Percentiles rank a stretch among this genome's conserved stretches.
Evolutionary conservation across 2,888 invertebrate species (phyloP).

Genomic region (Theodoxus fluviatilis): DNA sequence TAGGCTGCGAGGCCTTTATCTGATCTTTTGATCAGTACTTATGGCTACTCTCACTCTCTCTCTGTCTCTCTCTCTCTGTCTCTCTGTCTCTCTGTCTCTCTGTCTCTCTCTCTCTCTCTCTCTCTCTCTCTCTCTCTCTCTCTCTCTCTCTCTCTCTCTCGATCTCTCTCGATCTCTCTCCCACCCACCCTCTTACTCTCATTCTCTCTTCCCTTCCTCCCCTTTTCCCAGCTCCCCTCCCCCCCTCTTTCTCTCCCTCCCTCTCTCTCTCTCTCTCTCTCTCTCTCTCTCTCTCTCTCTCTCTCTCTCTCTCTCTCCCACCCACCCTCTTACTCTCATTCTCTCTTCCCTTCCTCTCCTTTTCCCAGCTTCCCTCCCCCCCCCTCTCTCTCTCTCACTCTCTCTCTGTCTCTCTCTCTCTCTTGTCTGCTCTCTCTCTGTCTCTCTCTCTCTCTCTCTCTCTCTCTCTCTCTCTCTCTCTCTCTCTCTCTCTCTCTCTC

Average conservation of each 20-base stretch:
- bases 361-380: not conserved
- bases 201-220: too few species aligned
- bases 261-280: not conserved
- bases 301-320: too few species aligned
- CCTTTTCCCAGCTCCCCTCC: too few species aligned
- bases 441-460: constrained; percentile 19
- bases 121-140: constrained; percentile 19
- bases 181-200: constrained; percentile 11
- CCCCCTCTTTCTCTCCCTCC: not conserved
- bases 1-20: not conserved
- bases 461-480: not conserved
- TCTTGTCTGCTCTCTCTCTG: too few species aligned
- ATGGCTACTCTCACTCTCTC: too few species aligned
- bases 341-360: constrained; percentile 2
- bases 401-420: not conserved
- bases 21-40: not conserved
- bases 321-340: too few species aligned
- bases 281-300: not conserved
- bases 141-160: constrained; percentile 8
- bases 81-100: too few species aligned
- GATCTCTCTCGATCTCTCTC: constrained; percentile 7
- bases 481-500: not conserved
- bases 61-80: too few species aligned
- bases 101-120: not conserved
- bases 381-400: not conserved